Base-by-base conservation (phyloP, 2,113 vertebrate species). In the Oxyruncus cristatus region DNA sequence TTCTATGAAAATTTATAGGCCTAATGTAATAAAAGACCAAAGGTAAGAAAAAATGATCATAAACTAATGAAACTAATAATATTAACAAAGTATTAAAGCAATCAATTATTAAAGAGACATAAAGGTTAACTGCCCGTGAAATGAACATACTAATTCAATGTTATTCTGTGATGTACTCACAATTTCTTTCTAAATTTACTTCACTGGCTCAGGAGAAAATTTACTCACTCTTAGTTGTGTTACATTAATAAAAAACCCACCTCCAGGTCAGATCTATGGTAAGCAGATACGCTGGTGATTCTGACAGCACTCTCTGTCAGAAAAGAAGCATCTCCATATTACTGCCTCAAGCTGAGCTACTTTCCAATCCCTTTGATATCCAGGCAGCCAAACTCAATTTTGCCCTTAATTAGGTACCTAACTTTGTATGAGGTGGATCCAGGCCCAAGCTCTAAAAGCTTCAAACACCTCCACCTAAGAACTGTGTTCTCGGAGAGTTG, bases 61-160 rank as follows among this genome's bases (percentile, higher is more conserved):
- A 94, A 93, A 92, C 66, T 91, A 88, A 95, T 92, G 67, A 96
- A 97, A 96, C 66, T 93, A 97, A 90, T 95, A 92, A 52, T 89
- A 96, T 82, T 97, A 94, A 68, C 67, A 86, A 91, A 79, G 73
- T 92, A 96, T 92, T 93, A 88, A 89, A 76, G 86, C 80, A 93
- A 93, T 93, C 50, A 89, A 92, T 93, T 97, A 95, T 88, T 94
- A 67, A 88, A 93, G 71, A 87, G 90, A 75, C 23, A 21, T 94
- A 85, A 95, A 96, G 92, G 91, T 89, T 95, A 97, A 94, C 93
- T 92, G 70, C 33, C 93, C 80, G 4, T 97, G 94, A 97, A 97
- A 96, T 96, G 52, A 96, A 76, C 82, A 71, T 89, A 85, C 42
- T 95, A 96, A 97, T 95, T 95, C 88, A 96, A 32, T 95, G 55